These are phyloP conservation scores for Heterotis niloticus DNA, from an alignment of 2,113 vertebrate species.

Conservation along the genomic window DNA sequence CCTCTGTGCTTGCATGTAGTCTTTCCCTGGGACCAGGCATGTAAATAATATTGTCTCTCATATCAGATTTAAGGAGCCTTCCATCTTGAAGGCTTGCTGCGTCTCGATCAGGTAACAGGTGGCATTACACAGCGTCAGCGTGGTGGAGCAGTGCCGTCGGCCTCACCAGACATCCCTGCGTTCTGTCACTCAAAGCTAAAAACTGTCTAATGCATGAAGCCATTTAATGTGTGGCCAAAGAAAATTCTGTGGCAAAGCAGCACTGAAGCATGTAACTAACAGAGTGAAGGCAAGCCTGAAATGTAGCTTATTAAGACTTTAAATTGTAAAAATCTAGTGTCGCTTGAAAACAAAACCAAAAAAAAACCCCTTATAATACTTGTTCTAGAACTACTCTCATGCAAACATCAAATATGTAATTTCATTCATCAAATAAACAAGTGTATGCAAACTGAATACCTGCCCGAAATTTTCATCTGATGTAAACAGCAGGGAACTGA, in stretches of 20 bases:
- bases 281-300: neutral
- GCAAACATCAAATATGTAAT: too few relatives aligned
- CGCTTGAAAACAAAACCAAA: too few relatives aligned
- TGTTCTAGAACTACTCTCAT: too few relatives aligned
- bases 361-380: too few relatives aligned
- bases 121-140: conserved; percentile 21
- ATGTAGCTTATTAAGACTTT: too few relatives aligned
- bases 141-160: conserved; percentile 15
- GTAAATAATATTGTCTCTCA: conserved; percentile 29
- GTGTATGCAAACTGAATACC: too few relatives aligned
- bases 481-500: too few relatives aligned
- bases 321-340: too few relatives aligned
- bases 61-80: conserved; percentile 19
- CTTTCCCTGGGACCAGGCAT: neutral
- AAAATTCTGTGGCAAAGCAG: neutral
- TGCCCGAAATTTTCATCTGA: too few relatives aligned
- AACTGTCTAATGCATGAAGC: neutral
- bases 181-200: neutral
- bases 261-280: neutral
- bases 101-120: conserved; percentile 26
- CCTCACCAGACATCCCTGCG: conserved; percentile 9
- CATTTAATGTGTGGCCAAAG: neutral
- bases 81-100: conserved; percentile 21
- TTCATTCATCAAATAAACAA: too few relatives aligned
- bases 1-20: neutral